phyloP scores from a whole-genome alignment of 1,140 invertebrate species.

The Drepana arcuata region DNA sequence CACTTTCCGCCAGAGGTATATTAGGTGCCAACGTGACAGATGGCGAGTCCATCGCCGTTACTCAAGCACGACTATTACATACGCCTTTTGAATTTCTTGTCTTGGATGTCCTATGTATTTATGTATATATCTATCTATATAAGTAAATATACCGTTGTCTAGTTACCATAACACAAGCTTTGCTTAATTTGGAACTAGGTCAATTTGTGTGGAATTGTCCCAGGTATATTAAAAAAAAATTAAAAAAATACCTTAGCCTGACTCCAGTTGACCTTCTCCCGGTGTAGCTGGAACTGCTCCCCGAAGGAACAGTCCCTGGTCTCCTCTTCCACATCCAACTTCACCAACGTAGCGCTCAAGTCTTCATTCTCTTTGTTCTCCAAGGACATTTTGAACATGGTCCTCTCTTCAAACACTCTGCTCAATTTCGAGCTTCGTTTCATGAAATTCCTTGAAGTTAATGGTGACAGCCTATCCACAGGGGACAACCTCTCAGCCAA shows the following conservation, averaged over 20 bases:
- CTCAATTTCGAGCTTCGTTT: slow-evolving; percentile 35
- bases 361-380: slow-evolving; percentile 38
- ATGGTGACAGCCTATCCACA: slow-evolving; percentile 15
- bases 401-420: slow-evolving; percentile 47
- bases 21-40: no score
- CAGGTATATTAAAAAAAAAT: no score
- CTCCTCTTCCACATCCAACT: slow-evolving; percentile 50
- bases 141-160: no score
- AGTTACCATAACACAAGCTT: no score
- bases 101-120: no score
- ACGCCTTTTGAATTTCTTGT: no score
- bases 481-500: slow-evolving; percentile 6
- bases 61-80: no score
- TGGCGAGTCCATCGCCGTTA: no score
- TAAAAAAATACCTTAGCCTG: slow-evolving; percentile 52
- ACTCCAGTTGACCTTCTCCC: slow-evolving; percentile 32
- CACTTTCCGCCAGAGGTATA: no score
- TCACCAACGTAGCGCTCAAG: slow-evolving; percentile 17
- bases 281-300: slow-evolving; percentile 22
- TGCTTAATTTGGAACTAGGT: no score
- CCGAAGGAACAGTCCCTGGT: slow-evolving; percentile 43
- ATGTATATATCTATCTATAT: no score
- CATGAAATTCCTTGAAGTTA: slow-evolving; percentile 20
- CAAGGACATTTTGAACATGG: slow-evolving; percentile 37
- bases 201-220: no score